Evolutionary conservation across 1,140 invertebrate genomes (phyloP).

Genomic region (Brachionus plicatilis): DNA sequence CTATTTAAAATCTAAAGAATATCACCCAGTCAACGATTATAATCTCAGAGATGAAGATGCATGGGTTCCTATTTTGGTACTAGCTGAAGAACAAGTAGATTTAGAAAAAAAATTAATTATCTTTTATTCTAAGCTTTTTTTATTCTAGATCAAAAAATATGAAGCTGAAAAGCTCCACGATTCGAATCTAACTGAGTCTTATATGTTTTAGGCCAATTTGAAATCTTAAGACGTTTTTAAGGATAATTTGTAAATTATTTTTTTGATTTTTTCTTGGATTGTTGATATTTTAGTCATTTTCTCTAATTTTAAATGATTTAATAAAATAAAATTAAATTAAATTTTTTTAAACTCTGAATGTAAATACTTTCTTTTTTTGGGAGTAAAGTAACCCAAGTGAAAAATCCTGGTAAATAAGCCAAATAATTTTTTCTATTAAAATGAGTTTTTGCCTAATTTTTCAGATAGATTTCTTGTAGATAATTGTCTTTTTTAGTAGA

Average conservation of each 20-base stretch:
- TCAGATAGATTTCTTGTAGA: no score
- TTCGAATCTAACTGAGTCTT: background rate
- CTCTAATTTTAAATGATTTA: background rate
- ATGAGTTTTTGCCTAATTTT: no score
- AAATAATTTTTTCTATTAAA: no score
- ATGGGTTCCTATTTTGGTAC: conserved; percentile 27
- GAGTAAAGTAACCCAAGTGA: no score
- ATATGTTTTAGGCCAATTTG: background rate
- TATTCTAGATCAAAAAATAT: conserved; percentile 33
- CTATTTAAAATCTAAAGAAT: conserved; percentile 10
- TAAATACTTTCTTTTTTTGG: no score
- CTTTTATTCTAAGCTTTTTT: background rate
- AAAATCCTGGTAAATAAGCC: no score
- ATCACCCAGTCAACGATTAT: background rate
- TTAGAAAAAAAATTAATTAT: background rate
- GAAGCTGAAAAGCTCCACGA: background rate
- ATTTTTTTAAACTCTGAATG: background rate
- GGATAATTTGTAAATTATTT: background rate
- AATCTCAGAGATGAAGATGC: conserved; percentile 36
- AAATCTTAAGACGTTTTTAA: background rate
- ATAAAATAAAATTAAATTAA: background rate
- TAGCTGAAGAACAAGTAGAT: conserved; percentile 38
- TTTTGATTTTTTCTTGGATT: background rate
- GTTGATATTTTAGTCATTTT: background rate
- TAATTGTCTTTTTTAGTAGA: no score